These are phyloP conservation scores for Caenorhabditis doughertyi DNA, from an alignment of 2,888 invertebrate species.

Conservation along the genomic window DNA sequence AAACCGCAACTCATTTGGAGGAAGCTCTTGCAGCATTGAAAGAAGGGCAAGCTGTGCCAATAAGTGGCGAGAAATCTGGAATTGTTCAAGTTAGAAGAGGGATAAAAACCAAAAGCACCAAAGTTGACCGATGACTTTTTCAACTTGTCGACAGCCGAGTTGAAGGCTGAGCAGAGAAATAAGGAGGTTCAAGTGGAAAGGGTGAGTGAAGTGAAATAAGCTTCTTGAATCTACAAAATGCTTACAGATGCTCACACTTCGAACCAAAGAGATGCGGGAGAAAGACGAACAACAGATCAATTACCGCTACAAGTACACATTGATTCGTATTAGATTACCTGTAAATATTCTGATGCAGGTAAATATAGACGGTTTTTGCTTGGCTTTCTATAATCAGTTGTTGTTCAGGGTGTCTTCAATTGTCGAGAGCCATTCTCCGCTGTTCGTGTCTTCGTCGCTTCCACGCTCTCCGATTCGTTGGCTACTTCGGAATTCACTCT, in stretches of 20 bases:
- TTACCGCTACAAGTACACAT: constrained; percentile 90
- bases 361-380: too few relatives aligned
- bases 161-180: constrained; percentile 83
- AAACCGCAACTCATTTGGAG: constrained; percentile 46
- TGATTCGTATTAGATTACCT: constrained; percentile 92
- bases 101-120: constrained; percentile 79
- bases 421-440: constrained; percentile 71
- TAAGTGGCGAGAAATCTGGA: constrained; percentile 91
- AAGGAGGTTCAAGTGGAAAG: constrained; percentile 71
- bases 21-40: constrained; percentile 52
- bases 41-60: constrained; percentile 86
- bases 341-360: constrained; percentile 83
- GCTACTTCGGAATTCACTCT: constrained; percentile 68
- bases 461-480: constrained; percentile 38
- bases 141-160: constrained; percentile 89
- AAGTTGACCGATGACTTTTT: constrained; percentile 92
- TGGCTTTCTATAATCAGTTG: too few relatives aligned
- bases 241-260: constrained; percentile 88
- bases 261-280: constrained; percentile 96
- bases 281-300: constrained; percentile 90
- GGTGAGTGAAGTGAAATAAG: constrained; percentile 40
- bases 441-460: constrained; percentile 72
- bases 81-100: constrained; percentile 75
- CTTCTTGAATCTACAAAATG: too few relatives aligned
- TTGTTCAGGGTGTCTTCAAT: constrained; percentile 76